Base-by-base conservation (phyloP, 2,113 vertebrate genomes). In the Cettia cetti region DNA sequence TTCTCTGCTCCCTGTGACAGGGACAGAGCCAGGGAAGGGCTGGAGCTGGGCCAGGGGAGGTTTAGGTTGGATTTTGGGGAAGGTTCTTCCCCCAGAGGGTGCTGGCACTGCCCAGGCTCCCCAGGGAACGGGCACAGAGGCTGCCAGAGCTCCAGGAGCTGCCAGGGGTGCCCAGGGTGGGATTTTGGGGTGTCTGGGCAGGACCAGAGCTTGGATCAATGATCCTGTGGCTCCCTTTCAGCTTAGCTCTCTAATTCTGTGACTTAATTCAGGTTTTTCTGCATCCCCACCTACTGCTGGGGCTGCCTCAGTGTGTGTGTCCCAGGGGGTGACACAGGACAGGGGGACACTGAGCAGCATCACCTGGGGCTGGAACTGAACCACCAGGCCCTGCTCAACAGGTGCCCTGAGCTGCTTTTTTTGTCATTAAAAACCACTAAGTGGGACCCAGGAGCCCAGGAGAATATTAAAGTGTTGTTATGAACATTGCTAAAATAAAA, bases 301-400 rank as follows among this genome's bases (percentile, higher is more conserved):
- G 30, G 60, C 54, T 56, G 45, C 23, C n/a, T 44, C 31, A 0
- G 18, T 1, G 5, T 3, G 37, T 5, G 33, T 11, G 7, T 37
- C 57, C 77, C 47, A 7, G 10, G 13, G 0, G 7, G 49, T 5
- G 45, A 6, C 44, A 79, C 37, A 16, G 71, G 30, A 21, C 7
- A 11, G 74, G 26, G n/a, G 64, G 64, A 20, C 28, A 10, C 59
- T 4, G 61, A 44, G 72, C 66, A 89, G 60, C 52, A 57, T 16
- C 59, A 20, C 37, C 68, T 57, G 44, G 52, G 24, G 11, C 45
- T 76, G 68, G 45, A 30, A 15, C 15, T 40, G 3, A 53, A n/a
- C 0, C 50, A 1, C 8, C 6, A 2, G 18, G 6, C 24, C 50
- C 35, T 14, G 50, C 60, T 42, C 11, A 3, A 0, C 7, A 16